A percentile compares a stretch with the other conserved stretches of the same genome.
phyloP scores from a whole-genome alignment of 2,113 vertebrate genomes.

The Cebidichthys violaceus region DNA sequence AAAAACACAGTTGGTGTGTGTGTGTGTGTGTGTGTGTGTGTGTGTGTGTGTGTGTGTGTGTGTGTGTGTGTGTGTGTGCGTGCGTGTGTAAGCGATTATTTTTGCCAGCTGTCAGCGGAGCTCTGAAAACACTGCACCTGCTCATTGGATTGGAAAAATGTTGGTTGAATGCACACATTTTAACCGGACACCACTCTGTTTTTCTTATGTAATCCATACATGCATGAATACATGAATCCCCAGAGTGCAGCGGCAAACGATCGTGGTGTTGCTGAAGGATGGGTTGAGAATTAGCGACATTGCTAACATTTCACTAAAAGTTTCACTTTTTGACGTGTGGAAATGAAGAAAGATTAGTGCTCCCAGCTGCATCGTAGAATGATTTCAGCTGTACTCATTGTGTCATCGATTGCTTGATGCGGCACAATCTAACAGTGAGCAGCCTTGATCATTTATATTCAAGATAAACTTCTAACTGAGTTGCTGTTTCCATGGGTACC shows the following conservation, averaged over 20 bases:
- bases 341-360: constrained; percentile 24
- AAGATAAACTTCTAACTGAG: constrained; percentile 20
- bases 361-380: constrained; percentile 31
- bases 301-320: constrained; percentile 13
- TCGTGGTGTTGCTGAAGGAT: constrained; percentile 27
- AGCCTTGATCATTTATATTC: constrained; percentile 45
- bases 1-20: constrained; percentile 13
- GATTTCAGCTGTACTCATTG: constrained; percentile 27
- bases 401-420: constrained; percentile 31
- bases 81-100: constrained; percentile 13
- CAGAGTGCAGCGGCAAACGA: constrained; percentile 1
- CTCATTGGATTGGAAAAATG: constrained; percentile 29
- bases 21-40: neutral
- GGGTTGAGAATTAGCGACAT: constrained; percentile 1
- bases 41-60: neutral
- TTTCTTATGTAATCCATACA: constrained; percentile 36
- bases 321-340: neutral
- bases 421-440: constrained; percentile 32
- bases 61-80: neutral
- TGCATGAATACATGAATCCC: constrained; percentile 31
- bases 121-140: constrained; percentile 20
- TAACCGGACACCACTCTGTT: constrained; percentile 33
- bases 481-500: constrained; percentile 50
- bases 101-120: constrained; percentile 28
- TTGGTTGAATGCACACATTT: constrained; percentile 20